Percentiles rank a stretch among this genome's conserved stretches.
Evolutionary conservation across 2,113 vertebrate genomes (phyloP).

Genomic region (Gopherus flavomarginatus): DNA sequence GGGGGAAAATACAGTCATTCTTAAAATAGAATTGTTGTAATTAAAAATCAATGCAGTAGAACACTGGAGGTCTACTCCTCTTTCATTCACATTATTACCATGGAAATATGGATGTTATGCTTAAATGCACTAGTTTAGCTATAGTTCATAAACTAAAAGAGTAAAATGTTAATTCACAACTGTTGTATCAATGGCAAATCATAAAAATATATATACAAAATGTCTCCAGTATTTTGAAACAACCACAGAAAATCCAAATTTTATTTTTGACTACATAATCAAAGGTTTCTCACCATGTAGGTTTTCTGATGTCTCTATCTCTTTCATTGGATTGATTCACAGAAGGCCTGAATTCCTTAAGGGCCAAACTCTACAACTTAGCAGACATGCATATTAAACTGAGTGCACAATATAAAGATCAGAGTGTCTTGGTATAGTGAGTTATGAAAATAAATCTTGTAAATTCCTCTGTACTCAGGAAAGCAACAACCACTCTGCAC

Average conservation of each 20-base stretch:
- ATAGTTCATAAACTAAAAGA: slow-evolving; percentile 66
- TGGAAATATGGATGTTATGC: slow-evolving; percentile 67
- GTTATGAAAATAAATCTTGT: neutral
- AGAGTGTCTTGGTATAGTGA: neutral
- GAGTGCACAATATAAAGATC: neutral
- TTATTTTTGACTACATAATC: neutral
- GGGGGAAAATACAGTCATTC: neutral
- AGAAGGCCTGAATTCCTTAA: neutral
- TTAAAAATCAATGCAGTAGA: slow-evolving; percentile 59
- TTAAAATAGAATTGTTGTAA: slow-evolving; percentile 56
- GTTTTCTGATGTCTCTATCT: neutral
- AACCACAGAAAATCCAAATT: accelerated
- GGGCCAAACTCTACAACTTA: neutral
- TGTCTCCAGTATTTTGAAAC: slow-evolving; percentile 17
- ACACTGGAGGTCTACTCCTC: slow-evolving; percentile 42
- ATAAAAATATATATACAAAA: neutral
- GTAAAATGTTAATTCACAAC: slow-evolving; percentile 64
- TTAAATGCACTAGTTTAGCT: slow-evolving; percentile 61
- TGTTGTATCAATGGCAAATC: slow-evolving; percentile 1
- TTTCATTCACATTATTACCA: slow-evolving; percentile 72
- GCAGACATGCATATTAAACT: neutral
- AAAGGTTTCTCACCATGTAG: neutral
- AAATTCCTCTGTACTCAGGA: neutral
- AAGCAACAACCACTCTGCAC: neutral
- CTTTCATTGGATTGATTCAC: neutral